Evolutionary conservation across 1,140 invertebrate species (phyloP).

Genomic region (Battus philenor): DNA sequence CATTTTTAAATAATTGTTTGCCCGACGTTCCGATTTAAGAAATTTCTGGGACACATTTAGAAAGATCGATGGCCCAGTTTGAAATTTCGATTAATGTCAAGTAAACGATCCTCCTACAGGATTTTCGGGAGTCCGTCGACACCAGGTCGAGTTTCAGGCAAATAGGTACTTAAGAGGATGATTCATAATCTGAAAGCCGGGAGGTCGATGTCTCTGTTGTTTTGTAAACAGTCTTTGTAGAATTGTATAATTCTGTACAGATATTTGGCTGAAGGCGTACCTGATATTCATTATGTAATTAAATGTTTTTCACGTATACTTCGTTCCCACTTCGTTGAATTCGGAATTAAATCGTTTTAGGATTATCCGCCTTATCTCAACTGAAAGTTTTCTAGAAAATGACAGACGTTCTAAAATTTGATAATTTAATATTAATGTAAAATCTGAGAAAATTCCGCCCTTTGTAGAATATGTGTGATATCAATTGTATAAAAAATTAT

Average conservation of each 20-base stretch:
- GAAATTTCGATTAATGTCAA: constrained; percentile 5
- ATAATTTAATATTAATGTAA: too few species aligned
- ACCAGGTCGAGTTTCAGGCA: constrained; percentile 18
- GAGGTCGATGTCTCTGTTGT: constrained; percentile 20
- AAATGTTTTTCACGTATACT: too few species aligned
- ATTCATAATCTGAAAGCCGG: constrained; percentile 23
- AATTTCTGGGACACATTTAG: constrained; percentile 9
- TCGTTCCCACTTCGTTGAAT: too few species aligned
- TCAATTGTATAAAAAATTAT: too few species aligned
- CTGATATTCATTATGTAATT: too few species aligned
- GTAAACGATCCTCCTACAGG: constrained; percentile 8
- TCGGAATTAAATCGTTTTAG: too few species aligned
- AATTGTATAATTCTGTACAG: constrained; percentile 4
- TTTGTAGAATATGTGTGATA: too few species aligned
- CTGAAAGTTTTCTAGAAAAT: too few species aligned
- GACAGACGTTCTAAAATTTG: too few species aligned
- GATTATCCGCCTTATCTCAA: too few species aligned
- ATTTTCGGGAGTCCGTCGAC: constrained; percentile 9
- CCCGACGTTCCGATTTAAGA: background rate
- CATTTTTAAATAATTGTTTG: constrained; percentile 6
- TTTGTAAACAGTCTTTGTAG: constrained; percentile 6
- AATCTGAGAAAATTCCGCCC: too few species aligned
- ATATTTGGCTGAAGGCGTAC: too few species aligned
- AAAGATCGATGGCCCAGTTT: constrained; percentile 12
- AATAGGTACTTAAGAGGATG: constrained; percentile 20